Evolutionary conservation across 2,113 vertebrate genomes (phyloP), one percentile per base, ranked within the genome.

Genomic region (Galeopterus variegatus): DNA sequence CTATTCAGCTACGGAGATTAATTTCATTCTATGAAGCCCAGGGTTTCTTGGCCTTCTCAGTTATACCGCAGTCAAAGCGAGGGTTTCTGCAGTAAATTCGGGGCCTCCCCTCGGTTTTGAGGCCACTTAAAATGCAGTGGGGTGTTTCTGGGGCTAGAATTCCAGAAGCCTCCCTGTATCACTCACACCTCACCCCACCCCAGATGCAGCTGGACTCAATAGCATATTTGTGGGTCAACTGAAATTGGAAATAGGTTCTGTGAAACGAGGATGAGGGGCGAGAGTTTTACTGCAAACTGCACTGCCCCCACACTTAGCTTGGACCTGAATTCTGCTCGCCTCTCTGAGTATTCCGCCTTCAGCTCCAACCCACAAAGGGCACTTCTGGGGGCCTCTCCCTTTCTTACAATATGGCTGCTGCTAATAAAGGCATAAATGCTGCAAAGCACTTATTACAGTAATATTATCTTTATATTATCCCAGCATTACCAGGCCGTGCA

Each of bases 391-490:
- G 60, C 76, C 72, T 94, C 94, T 97, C 31, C 93, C 89, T 93
- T 89, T 79, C 94, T 96, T 95, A 94, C 94, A 97, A 96, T 95
- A 97, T 96, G 97, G 90, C 95, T 64, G 88, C 91, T 95, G 93
- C 96, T 98, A 97, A 97, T 97, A 98, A 97, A 97, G 91, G 97
- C 95, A 85, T 98, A 98, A 98, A 97, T 97, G 96, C 96, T 93
- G 94, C 97, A 96, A 98, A 97, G 96, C 93, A 96, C 97, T 97
- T 97, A 96, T 98, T 97, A 97, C 94, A 95, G 97, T 95, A 97
- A 97, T 97, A 98, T 97, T 98, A 98, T 97, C 97, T 97, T 98
- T 96, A 97, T 97, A 98, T 97, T 97, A 97, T 97, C 94, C 87
- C 82, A 69, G 94, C 96, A 97, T 98, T 97, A 96, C 85, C 82